phyloP scores from a whole-genome alignment of 2,888 invertebrate species.

The Scaptomyza tumidula region DNA sequence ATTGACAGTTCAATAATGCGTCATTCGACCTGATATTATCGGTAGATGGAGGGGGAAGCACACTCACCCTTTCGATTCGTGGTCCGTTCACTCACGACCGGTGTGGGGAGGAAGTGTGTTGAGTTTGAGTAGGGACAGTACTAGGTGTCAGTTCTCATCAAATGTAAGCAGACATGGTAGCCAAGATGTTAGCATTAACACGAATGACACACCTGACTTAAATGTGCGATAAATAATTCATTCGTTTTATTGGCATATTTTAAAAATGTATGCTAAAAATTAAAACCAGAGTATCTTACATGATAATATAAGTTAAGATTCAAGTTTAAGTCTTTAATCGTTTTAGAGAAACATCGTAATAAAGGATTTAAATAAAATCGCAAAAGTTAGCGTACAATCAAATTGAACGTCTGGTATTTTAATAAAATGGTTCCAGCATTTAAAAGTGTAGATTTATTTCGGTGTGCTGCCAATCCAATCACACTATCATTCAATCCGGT shows the following conservation, averaged over 20 bases:
- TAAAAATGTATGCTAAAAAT: background rate
- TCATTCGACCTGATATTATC: slow-evolving; percentile 60
- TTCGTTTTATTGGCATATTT: slow-evolving; percentile 12
- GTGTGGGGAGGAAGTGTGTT: slow-evolving; percentile 15
- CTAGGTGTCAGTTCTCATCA: slow-evolving; percentile 40
- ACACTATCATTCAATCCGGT: background rate
- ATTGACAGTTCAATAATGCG: slow-evolving; percentile 81
- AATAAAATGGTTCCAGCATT: too few relatives aligned
- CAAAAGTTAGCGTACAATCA: too few relatives aligned
- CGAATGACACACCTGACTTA: slow-evolving; percentile 5
- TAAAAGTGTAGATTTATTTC: slow-evolving; percentile 9
- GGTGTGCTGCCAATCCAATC: background rate
- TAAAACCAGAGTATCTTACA: background rate
- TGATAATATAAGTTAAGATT: background rate
- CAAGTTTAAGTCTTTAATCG: background rate
- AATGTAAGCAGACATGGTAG: slow-evolving; percentile 18
- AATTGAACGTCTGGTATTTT: too few relatives aligned
- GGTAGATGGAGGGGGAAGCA: slow-evolving; percentile 18
- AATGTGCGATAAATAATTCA: slow-evolving; percentile 24
- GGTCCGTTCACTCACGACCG: slow-evolving; percentile 17
- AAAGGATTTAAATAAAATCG: too few relatives aligned
- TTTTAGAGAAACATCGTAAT: too few relatives aligned
- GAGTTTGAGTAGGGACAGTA: slow-evolving; percentile 36
- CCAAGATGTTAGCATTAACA: slow-evolving; percentile 14
- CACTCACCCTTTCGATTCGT: background rate